Evolutionary conservation across 2,888 invertebrate genomes (phyloP), one percentile per base, ranked within the genome.

Genomic region (Tetragonisca angustula): DNA sequence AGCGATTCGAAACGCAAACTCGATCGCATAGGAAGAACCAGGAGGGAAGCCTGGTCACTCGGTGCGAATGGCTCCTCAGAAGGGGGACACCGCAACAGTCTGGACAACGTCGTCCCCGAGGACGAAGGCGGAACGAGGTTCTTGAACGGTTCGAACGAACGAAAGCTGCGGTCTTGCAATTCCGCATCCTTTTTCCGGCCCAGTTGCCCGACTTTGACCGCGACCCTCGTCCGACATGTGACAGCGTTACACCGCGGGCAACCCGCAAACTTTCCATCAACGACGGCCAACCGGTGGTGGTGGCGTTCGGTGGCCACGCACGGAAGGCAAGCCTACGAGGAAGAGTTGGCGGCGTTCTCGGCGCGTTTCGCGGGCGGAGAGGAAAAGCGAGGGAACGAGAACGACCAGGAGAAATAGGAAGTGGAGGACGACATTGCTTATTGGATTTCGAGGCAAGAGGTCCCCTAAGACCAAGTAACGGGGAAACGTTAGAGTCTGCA

Each of bases 361-460:
- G 72, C 4, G 3, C 61, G 50, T 17, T 24, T 27, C 27, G 1
- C 9, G 36, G 32, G 5, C 1, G 15, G 27, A 27, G n/a, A 24
- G 27, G 19, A 6, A 27, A 36, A 27, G 27, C 15, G 50, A 70
- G 54, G 36, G 5, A 21, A 21, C 36, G 67, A 56, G 52, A 54
- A 54, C 67, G 27, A 52, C 4, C 56, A 19, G 43, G 4, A 76
- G 69, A 36, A 72, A 79, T 69, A 76, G 75, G 50, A 65, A 65
- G 36, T 27, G 27, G 49, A 52, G 70, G 68, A 50, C 62, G 68
- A 50, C 62, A 80, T 82, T 81, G 84, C 86, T 86, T 87, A 87
- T 87, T 86, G 87, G 86, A 87, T 87, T 82, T 84, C 52, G 77
- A 74, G 77, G 65, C 79, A 74, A 78, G 76, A 76, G 79, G 86